Percentiles rank a stretch among this genome's conserved stretches.
phyloP scores from a whole-genome alignment of 2,797 vertebrate species.

The Vespertilio murinus region DNA sequence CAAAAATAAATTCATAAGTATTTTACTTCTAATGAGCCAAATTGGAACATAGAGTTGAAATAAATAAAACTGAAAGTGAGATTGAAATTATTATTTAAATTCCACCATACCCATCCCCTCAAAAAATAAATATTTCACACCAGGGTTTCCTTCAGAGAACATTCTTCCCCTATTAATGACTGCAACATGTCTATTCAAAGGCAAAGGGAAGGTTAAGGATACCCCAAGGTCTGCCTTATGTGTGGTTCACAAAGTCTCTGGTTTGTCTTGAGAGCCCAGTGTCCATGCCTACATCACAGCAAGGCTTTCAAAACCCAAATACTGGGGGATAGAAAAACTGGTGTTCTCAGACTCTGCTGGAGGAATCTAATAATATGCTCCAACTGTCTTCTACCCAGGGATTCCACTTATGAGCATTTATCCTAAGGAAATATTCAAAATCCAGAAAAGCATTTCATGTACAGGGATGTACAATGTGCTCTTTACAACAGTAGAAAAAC shows the following conservation, averaged over 20 bases:
- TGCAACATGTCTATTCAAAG: not conserved
- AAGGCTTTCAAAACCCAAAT: not conserved
- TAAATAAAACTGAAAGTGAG: conserved; percentile 38
- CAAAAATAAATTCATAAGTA: conserved; percentile 31
- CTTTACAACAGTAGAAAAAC: not conserved
- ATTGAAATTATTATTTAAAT: conserved; percentile 48
- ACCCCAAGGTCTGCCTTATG: not conserved
- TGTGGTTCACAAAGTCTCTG: not conserved
- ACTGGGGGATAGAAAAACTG: not conserved
- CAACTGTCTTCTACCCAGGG: not conserved
- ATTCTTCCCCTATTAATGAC: not conserved
- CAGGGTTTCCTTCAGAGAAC: not conserved
- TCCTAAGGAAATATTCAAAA: conserved; percentile 30
- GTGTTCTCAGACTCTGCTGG: not conserved
- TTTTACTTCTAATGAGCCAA: conserved; percentile 29
- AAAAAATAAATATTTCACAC: conserved; percentile 5
- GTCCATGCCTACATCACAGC: not conserved
- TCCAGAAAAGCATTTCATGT: not conserved
- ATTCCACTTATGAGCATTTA: conserved; percentile 43
- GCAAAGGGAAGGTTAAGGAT: not conserved
- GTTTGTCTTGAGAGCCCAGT: not conserved
- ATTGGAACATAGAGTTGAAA: not conserved
- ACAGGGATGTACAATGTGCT: not conserved
- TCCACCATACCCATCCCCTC: not conserved
- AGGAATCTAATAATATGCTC: not conserved